Percentiles rank a stretch among this genome's conserved stretches.
These are phyloP conservation scores for Agrilus mali DNA, from an alignment of 2,888 invertebrate genomes.

Conservation along the genomic window DNA sequence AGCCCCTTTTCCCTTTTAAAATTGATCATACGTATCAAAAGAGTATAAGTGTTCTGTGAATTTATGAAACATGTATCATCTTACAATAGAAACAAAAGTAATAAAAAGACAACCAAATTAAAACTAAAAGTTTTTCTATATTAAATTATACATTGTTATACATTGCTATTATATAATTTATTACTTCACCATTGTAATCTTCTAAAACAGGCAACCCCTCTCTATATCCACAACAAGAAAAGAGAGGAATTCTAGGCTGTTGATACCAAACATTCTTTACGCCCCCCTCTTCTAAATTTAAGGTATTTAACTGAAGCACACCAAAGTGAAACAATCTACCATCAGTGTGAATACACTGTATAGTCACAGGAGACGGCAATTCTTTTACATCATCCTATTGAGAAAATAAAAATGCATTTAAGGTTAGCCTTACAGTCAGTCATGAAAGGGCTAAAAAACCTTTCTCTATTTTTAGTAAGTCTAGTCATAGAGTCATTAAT, in stretches of 20 bases:
- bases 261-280: conserved; percentile 74
- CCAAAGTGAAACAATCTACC: conserved; percentile 68
- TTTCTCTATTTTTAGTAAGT: too few species aligned
- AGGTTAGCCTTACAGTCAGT: too few species aligned
- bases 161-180: conserved; percentile 65
- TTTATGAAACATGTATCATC: too few species aligned
- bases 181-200: conserved; percentile 68
- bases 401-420: too few species aligned
- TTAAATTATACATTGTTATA: conserved; percentile 49
- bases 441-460: too few species aligned
- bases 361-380: conserved; percentile 62
- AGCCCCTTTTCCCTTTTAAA: too few species aligned
- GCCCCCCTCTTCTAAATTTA: conserved; percentile 49
- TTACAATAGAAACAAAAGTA: too few species aligned
- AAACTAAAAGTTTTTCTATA: not conserved
- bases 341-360: conserved; percentile 76
- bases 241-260: conserved; percentile 49
- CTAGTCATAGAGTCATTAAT: too few species aligned
- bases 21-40: too few species aligned
- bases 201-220: conserved; percentile 51
- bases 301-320: conserved; percentile 71
- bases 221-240: conserved; percentile 50
- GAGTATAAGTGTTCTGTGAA: too few species aligned
- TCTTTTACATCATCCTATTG: conserved; percentile 44
- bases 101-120: not conserved